A percentile compares a stretch with the other conserved stretches of the same genome.
Conservation (phyloP, 1,140 invertebrate species). For the Drosophila parabipectinata region DNA sequence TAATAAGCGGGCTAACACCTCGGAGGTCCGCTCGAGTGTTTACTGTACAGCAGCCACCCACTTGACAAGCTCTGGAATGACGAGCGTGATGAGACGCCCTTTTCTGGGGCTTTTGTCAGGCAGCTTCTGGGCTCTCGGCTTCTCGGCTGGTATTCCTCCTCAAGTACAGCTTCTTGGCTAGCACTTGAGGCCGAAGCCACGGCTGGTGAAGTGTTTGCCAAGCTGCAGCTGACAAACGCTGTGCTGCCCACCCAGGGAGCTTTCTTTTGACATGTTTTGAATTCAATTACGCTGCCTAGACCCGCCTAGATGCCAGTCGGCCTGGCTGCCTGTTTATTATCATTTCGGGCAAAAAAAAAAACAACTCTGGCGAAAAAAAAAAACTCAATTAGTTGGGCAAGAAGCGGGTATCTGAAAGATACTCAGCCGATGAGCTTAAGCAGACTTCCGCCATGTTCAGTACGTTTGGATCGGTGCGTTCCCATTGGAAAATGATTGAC, state of each 20-base stretch:
- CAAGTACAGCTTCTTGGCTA: constrained; percentile 69
- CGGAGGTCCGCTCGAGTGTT: constrained; percentile 76
- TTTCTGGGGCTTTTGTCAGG: constrained; percentile 70
- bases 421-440: constrained; percentile 69
- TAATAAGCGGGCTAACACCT: constrained; percentile 76
- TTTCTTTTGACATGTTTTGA: constrained; percentile 80
- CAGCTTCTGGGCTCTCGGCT: constrained; percentile 13
- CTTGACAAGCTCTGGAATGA: constrained; percentile 46
- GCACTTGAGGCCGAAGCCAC: constrained; percentile 47
- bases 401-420: constrained; percentile 6
- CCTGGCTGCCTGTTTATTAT: constrained; percentile 71
- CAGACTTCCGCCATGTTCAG: constrained; percentile 77
- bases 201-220: constrained; percentile 66
- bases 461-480: constrained; percentile 8
- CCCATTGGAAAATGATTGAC: constrained; percentile 82
- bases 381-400: constrained; percentile 72
- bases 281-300: constrained; percentile 71
- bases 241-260: constrained; percentile 63
- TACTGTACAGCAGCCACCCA: constrained; percentile 73
- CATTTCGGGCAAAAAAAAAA: constrained; percentile 50
- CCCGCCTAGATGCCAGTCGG: constrained; percentile 14
- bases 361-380: constrained; percentile 20
- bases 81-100: constrained; percentile 61
- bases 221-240: constrained; percentile 43
- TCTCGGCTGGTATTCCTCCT: constrained; percentile 51